Base-by-base conservation (phyloP, 2,113 vertebrate genomes). In the Python bivittatus region DNA sequence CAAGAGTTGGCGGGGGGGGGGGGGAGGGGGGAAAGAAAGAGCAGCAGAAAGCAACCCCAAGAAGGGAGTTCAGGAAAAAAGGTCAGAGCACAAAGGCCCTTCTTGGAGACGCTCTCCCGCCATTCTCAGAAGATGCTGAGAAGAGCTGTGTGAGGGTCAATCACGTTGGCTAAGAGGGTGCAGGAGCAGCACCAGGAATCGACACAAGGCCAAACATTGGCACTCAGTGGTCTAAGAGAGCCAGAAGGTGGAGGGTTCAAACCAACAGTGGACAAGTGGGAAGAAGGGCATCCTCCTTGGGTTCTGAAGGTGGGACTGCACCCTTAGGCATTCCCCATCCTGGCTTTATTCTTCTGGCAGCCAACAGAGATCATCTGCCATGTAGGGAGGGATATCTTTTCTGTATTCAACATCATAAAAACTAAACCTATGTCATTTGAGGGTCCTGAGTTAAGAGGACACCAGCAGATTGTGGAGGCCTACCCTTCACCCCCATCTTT, bases 281-380 rank as follows among this genome's bases (percentile, higher is more conserved):
- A 88, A 38, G 4, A 27, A 29, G 4, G 5, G 33, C 0, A 1
- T 5, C 4, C 48, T 48, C 48, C 2, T 0, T 48, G 22, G 0
- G 0, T 0, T 0, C n/a, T 1, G 2, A 72, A 29, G 5, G 25
- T 4, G 7, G 42, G 3, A 13, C 52, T 57, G 79, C 0, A 13
- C 52, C 58, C 25, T 17, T 61, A 48, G 0, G 29, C 91, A 0
- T 13, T 83, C 48, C 1, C 2, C 12, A 6, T 85, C 22, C 33
- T 23, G 0, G 33, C 10, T 83, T 92, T 90, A 29, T n/a, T 61
- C 52, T 91, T 72, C 38, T 86, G 48, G 29, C 2, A 0, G 0
- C 0, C 72, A 54, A 44, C 25, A 52, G 7, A n/a, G n/a, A n/a
- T 44, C 60, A 13, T 11, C n/a, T 68, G 89, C 52, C 7, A 22